These are phyloP conservation scores for Sebastes minor DNA, from an alignment of 2,797 vertebrate genomes.

Conservation along the genomic window DNA sequence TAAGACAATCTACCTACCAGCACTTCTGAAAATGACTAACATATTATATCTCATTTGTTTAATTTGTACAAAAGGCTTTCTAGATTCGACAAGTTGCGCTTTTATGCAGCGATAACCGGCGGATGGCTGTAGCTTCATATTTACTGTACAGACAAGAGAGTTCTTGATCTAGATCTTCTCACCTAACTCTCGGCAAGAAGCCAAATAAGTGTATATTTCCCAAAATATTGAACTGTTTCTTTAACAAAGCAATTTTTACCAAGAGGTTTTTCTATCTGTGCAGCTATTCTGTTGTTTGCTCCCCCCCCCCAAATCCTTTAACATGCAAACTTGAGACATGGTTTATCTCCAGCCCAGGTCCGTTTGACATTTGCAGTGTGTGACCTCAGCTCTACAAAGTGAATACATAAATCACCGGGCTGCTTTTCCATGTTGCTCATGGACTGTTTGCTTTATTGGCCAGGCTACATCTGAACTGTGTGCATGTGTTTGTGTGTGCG, in stretches of 20 bases:
- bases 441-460: constrained; percentile 54
- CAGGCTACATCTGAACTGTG: constrained; percentile 2
- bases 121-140: background rate
- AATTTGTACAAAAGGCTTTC: background rate
- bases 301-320: background rate
- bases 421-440: constrained; percentile 59
- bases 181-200: background rate
- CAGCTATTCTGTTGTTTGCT: background rate
- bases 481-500: background rate
- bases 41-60: background rate
- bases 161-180: background rate
- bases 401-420: constrained; percentile 67
- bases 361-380: constrained; percentile 48
- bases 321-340: constrained; percentile 41
- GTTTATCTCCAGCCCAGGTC: constrained; percentile 63
- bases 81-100: background rate
- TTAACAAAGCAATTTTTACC: background rate
- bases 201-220: background rate
- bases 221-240: background rate
- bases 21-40: background rate
- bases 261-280: background rate
- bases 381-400: constrained; percentile 59
- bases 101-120: background rate
- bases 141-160: background rate
- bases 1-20: background rate